Percentiles rank a stretch among this genome's conserved stretches.
These are phyloP conservation scores for Cyanoliseus patagonus DNA, from an alignment of 2,113 vertebrate genomes.

Conservation along the genomic window DNA sequence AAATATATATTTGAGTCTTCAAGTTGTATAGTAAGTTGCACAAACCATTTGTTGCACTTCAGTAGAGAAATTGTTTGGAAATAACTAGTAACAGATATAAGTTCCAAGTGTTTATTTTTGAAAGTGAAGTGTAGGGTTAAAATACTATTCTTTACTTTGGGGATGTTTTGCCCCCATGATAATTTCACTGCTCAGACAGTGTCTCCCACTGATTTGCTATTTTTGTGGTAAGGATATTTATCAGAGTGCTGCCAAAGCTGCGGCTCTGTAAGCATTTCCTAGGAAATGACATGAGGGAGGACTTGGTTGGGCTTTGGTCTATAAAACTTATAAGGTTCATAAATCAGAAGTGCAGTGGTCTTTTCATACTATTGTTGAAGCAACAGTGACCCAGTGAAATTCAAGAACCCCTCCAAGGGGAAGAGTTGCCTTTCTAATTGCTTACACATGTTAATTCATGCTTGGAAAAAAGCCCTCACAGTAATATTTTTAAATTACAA, in stretches of 20 bases:
- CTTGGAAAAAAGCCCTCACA: not conserved
- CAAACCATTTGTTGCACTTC: not conserved
- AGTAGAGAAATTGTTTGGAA: conserved; percentile 1
- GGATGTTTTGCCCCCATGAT: conserved; percentile 26
- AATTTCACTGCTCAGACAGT: conserved; percentile 42
- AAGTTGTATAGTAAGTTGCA: not conserved
- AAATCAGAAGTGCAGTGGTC: not conserved
- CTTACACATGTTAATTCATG: not conserved
- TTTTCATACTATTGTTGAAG: not conserved
- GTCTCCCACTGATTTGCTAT: conserved; percentile 52
- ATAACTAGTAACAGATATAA: not conserved
- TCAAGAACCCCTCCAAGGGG: not conserved
- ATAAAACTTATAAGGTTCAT: not conserved
- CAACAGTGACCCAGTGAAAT: not conserved
- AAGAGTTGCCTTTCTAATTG: not conserved
- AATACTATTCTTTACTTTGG: conserved; percentile 37
- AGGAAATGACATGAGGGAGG: conserved; percentile 13
- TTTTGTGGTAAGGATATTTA: conserved; percentile 17
- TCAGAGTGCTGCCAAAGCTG: conserved; percentile 26
- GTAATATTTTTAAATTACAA: not conserved
- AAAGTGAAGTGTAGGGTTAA: not conserved
- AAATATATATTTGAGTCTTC: not conserved
- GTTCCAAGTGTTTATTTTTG: not conserved
- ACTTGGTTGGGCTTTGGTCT: conserved; percentile 5
- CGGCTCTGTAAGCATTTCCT: conserved; percentile 44